Percentiles rank a stretch among this genome's conserved stretches.
Evolutionary conservation across 1,140 invertebrate genomes (phyloP).

Genomic region (Danaus plexippus): DNA sequence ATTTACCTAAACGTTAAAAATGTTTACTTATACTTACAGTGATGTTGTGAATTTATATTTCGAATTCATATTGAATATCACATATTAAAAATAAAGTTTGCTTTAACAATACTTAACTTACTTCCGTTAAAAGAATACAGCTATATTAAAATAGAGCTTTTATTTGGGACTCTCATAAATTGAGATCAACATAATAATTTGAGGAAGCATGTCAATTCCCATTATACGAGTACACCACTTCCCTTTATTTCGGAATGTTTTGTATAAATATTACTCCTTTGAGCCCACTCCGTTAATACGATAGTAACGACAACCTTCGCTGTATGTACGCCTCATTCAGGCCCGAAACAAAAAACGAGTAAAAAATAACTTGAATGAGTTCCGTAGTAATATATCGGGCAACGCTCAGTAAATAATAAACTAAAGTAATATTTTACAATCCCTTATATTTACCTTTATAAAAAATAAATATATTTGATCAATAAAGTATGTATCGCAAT

Average conservation of each 20-base stretch:
- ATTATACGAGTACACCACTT: constrained; percentile 31
- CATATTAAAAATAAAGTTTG: no score
- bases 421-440: no score
- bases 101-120: no score
- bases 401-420: no score
- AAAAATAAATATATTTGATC: neutral
- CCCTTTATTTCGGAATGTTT: constrained; percentile 42
- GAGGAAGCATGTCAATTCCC: constrained; percentile 30
- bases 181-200: constrained; percentile 22
- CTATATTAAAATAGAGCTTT: constrained; percentile 7
- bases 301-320: constrained; percentile 27
- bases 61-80: no score
- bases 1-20: no score
- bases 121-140: no score
- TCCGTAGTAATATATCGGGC: neutral
- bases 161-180: constrained; percentile 18
- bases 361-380: constrained; percentile 10
- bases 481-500: constrained; percentile 2
- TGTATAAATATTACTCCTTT: constrained; percentile 42
- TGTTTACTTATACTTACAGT: no score
- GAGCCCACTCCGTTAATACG: constrained; percentile 34
- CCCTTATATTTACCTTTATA: neutral
- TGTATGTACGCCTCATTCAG: constrained; percentile 30
- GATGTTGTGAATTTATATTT: no score
- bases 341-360: constrained; percentile 8